Conservation (phyloP, 2,888 invertebrate species). For the Epistrophella euchroma region DNA sequence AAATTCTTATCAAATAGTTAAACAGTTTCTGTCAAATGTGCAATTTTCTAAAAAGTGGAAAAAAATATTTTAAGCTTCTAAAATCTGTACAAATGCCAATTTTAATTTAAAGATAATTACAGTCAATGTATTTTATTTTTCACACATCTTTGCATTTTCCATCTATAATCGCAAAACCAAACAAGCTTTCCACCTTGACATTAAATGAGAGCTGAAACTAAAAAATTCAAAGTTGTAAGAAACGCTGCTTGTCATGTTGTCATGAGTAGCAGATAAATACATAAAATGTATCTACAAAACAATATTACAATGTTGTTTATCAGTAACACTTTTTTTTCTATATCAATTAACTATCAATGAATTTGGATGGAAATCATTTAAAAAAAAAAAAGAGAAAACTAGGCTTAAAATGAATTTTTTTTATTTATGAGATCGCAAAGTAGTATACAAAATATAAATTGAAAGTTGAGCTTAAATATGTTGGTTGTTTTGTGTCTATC, state of each 20-base stretch:
- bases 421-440: background rate
- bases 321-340: background rate
- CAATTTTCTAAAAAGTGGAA: background rate
- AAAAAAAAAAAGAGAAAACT: conserved; percentile 12
- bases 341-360: conserved; percentile 4
- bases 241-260: background rate
- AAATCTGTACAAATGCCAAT: background rate
- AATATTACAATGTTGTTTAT: background rate
- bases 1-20: no score
- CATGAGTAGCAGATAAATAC: background rate
- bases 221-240: background rate
- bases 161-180: background rate
- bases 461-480: background rate
- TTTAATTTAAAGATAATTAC: background rate
- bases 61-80: background rate
- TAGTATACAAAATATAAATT: background rate
- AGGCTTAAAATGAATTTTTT: background rate
- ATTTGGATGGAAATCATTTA: conserved; percentile 5
- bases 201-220: conserved; percentile 45
- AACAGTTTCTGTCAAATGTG: background rate
- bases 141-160: background rate
- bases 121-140: background rate
- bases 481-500: background rate
- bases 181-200: conserved; percentile 64
- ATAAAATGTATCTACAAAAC: no score